phyloP scores from a whole-genome alignment of 1,140 invertebrate species.

The Carposina sasakii region DNA sequence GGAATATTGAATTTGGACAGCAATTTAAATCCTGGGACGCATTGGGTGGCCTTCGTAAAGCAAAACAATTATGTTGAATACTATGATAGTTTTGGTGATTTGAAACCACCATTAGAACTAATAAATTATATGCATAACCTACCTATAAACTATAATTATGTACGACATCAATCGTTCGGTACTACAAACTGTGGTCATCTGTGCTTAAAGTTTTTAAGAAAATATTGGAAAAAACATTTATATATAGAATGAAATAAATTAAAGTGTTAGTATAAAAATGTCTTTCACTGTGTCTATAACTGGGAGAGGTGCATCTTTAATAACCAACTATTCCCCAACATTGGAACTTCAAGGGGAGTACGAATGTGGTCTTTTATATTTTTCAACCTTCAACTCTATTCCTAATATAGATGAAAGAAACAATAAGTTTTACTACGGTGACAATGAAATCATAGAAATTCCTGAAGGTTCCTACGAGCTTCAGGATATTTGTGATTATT shows the following conservation, averaged over 20 bases:
- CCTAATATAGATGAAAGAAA: conserved; percentile 22
- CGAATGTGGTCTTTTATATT: conserved; percentile 19
- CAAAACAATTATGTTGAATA: conserved; percentile 24
- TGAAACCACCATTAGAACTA: conserved; percentile 39
- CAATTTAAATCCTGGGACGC: conserved; percentile 32
- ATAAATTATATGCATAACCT: conserved; percentile 27
- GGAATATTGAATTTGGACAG: conserved; percentile 45
- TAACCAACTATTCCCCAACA: conserved; percentile 21
- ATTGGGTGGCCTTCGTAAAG: conserved; percentile 51
- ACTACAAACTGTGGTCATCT: conserved; percentile 6
- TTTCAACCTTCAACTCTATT: conserved; percentile 21
- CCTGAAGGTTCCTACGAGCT: conserved; percentile 23
- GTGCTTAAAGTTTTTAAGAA: neutral
- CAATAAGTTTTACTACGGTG: conserved; percentile 15
- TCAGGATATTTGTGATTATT: conserved; percentile 20
- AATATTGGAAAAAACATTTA: conserved; percentile 12
- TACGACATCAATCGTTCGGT: neutral
- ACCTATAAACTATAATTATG: conserved; percentile 10
- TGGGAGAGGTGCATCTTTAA: conserved; percentile 8
- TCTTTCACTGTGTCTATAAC: conserved; percentile 6
- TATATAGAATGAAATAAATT: neutral
- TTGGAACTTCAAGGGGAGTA: conserved; percentile 16
- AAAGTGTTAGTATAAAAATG: conserved; percentile 2
- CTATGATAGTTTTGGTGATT: conserved; percentile 40
- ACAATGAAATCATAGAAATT: conserved; percentile 17